Evolutionary conservation across 2,888 invertebrate genomes (phyloP), one percentile per base, ranked within the genome.

Genomic region (Biston stratarius): DNA sequence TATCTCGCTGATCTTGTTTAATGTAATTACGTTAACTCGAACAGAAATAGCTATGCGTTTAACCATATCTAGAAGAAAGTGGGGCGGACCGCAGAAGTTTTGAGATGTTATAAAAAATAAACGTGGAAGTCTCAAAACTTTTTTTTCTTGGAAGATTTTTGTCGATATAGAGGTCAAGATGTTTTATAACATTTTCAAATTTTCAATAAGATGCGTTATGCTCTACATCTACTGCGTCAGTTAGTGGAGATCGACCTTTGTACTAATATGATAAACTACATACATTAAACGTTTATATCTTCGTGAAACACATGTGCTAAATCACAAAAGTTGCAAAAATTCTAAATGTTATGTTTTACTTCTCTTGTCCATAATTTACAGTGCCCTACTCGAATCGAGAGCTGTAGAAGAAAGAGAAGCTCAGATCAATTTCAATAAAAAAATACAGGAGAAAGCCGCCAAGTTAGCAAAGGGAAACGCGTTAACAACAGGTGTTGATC

Each of bases 301-400:
- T 24, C 24, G 24, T 24, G 24, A 24, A 24, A 24, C 24, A 24
- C 24, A 24, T 24, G 24, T 24, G 24, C 1, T 24, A 24, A 24
- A 24, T 24, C 3, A 24, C 1, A 24, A 24, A 24, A 24, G 24
- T 24, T 24, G 24, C 24, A 12, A 11, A 12, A 44, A 11, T n/a
- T 47, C 14, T 47, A n/a, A n/a, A n/a, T n/a, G n/a, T 38, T 38
- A 38, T 38, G 6, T 24, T 24, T 24, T 24, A 24, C 24, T 24
- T 24, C 24, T 24, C 24, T 24, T 24, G 24, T 0, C 38, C 6
- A 38, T 38, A 49, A 36, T 36, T 33, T 65, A 14, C 68, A 90
- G 90, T 69, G 88, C 89, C 9, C 73, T 89, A 11, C 61, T 73
- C 2, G 83, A 84, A 78, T 89, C 89, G 2, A 89, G 84, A 75